Evolutionary conservation across 1,140 invertebrate genomes (phyloP), one percentile per base, ranked within the genome.

Genomic region (Drosophila nikananu): DNA sequence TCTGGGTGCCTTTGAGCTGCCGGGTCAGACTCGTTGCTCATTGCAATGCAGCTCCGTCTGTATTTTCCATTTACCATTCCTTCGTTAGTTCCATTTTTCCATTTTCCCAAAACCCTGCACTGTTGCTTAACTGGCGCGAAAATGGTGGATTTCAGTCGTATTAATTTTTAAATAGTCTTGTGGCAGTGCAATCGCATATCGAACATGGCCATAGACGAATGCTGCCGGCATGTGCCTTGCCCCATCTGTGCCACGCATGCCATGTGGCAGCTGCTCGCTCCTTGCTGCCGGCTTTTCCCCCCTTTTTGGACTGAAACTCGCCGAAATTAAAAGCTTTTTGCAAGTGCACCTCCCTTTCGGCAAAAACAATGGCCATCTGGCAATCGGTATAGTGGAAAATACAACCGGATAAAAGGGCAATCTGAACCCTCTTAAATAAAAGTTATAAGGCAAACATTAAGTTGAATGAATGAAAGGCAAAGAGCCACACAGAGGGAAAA

Each of bases 151-250:
- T 77, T 89, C 68, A 63, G 62, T 57, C 35, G 77, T 80, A 83
- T 87, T 87, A 71, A 81, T 87, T 89, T 78, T 87, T 89, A 87
- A 87, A 89, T 62, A 83, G 72, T 83, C 81, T 79, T 71, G 61
- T 65, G 75, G 68, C 61, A 39, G 21, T 30, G 37, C 77, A 60
- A 54, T 63, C 58, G 32, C 64, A 70, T 57, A 81, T 63, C 52
- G 58, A 59, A 59, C 57, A 27, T 5, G 39, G 32, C 12, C n/a
- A 39, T 42, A 61, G 52, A 10, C 17, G 42, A 44, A n/a, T 15
- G 51, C 39, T 60, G 7, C 27, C 37, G 60, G 61, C 62, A 58
- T 42, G 46, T 54, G 15, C 35, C 60, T n/a, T 39, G 35, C 61
- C 73, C 48, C 59, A 73, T 70, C 37, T 58, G 79, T 27, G 25